These are phyloP conservation scores for Platanista minor DNA, from an alignment of 2,113 vertebrate genomes.

Conservation along the genomic window DNA sequence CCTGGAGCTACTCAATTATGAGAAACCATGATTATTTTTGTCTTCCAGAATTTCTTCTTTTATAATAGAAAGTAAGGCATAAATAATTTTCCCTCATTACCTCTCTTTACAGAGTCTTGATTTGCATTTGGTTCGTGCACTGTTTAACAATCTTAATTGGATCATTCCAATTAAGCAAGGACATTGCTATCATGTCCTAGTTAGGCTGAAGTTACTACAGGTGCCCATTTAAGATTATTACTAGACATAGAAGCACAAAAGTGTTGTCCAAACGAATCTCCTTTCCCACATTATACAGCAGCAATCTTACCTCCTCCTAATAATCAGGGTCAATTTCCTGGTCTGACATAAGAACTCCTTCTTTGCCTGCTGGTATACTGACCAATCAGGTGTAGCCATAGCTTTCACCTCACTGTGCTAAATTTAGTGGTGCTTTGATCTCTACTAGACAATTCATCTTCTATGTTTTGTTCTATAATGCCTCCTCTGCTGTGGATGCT, in stretches of 20 bases:
- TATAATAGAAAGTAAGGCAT: slow-evolving; percentile 1
- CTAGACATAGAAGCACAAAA: background rate
- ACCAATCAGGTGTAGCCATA: too few relatives aligned
- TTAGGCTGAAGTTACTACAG: background rate
- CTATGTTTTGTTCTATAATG: background rate
- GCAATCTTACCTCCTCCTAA: background rate
- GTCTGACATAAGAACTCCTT: background rate
- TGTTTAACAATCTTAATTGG: slow-evolving; percentile 5
- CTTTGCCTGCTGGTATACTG: background rate
- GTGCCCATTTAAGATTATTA: background rate
- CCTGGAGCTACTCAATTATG: background rate
- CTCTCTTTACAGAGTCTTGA: slow-evolving; percentile 15
- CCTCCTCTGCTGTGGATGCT: fast-evolving
- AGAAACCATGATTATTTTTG: background rate
- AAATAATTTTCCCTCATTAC: slow-evolving; percentile 13
- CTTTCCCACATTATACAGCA: background rate
- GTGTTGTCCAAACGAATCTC: background rate
- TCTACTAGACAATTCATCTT: background rate
- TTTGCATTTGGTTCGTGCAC: background rate
- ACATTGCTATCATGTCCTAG: background rate
- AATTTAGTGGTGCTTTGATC: background rate
- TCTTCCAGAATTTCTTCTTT: background rate
- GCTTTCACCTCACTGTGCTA: background rate
- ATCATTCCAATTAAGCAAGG: background rate
- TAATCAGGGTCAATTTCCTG: background rate